Base-by-base conservation (phyloP, 2,797 vertebrate genomes). In the Triplophysa bombifrons region DNA sequence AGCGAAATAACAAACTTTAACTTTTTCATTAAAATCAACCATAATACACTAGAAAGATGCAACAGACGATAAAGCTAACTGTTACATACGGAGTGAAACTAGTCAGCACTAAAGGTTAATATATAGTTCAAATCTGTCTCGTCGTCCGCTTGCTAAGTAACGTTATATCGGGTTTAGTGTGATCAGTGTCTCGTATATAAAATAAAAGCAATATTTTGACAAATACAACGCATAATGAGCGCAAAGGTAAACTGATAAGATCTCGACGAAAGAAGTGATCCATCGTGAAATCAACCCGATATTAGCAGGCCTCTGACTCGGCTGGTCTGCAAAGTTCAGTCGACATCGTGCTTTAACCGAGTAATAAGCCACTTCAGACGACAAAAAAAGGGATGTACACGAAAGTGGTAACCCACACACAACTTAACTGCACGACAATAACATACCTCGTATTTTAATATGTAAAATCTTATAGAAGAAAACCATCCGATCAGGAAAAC, bases 401-500 rank as follows among this genome's bases (percentile, higher is more conserved):
- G 7, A 22, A 4, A 19, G 19, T 3, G 14, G 10, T 30, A 16
- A 22, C 19, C 11, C 14, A 63, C 10, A 27, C 25, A 68, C 14
- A 19, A 4, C 11, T 74, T 22, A 22, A 11, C 38, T 58, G 50
- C 3, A 60, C 12, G 27, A 53, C 17, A 60, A 17, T 44, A 70
- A 78, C 81, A 81, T 81, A 84, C 78, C 80, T 86, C 19, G 25
- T 34, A 34, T 55, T 48, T 71, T 63, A 66, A 53, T 79, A 71
- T 7, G 61, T 82, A 66, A 55, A 76, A 58, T 53, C 70, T 73
- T 53, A 80, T 27, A 65, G 22, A 48, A 55, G 22, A 63, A 63
- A 72, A 67, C 22, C 72, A 2, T 61, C 34, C 17, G 22, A 19
- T 27, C 41, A 50, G 16, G 50, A 38, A 13, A 25, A 68, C 22